These are phyloP conservation scores for Idaea straminata DNA, from an alignment of 2,888 invertebrate genomes.

Conservation along the genomic window DNA sequence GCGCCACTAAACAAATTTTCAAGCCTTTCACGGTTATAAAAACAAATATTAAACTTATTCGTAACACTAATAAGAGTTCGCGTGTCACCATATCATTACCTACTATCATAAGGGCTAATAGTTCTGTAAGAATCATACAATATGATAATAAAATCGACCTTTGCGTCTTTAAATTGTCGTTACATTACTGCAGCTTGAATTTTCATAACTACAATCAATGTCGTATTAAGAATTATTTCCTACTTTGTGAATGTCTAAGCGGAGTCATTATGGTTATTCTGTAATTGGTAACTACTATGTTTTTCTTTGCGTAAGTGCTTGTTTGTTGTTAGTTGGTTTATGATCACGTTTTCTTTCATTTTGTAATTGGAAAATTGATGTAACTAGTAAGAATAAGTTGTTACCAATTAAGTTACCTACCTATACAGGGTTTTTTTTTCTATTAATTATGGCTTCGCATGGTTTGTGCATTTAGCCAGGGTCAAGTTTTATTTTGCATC, in stretches of 20 bases:
- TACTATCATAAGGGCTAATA: slow-evolving; percentile 79
- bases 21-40: slow-evolving; percentile 30
- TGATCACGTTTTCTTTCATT: slow-evolving; percentile 15
- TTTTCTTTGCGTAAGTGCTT: slow-evolving; percentile 47
- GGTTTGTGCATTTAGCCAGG: too few relatives aligned
- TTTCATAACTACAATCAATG: slow-evolving; percentile 71
- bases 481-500: too few relatives aligned
- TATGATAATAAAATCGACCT: slow-evolving; percentile 79
- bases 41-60: slow-evolving; percentile 33
- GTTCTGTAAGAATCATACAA: slow-evolving; percentile 76
- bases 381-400: background rate
- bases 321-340: slow-evolving; percentile 23
- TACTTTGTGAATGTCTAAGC: slow-evolving; percentile 73
- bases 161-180: slow-evolving; percentile 80
- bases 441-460: too few relatives aligned
- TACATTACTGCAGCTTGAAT: slow-evolving; percentile 55
- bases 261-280: slow-evolving; percentile 62
- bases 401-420: background rate
- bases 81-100: slow-evolving; percentile 70
- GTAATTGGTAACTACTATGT: slow-evolving; percentile 71
- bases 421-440: too few relatives aligned
- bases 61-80: slow-evolving; percentile 59
- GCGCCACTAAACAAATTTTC: slow-evolving; percentile 24
- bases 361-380: slow-evolving; percentile 9
- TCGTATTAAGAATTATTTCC: slow-evolving; percentile 76